A percentile compares a stretch with the other conserved stretches of the same genome.
phyloP scores from a whole-genome alignment of 1,140 invertebrate genomes.

The Drosophila kanapiae region DNA sequence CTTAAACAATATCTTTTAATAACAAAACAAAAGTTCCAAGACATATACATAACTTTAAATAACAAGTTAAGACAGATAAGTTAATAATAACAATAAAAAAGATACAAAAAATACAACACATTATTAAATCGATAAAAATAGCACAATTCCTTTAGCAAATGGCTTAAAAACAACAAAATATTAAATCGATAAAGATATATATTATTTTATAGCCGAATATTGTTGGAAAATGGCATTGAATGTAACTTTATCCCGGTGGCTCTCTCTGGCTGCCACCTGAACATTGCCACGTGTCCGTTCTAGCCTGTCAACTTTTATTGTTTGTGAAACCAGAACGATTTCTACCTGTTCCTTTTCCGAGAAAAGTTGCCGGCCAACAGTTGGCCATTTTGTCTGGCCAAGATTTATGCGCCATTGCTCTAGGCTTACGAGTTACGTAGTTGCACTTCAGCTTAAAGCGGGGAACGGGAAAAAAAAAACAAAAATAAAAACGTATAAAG shows the following conservation, averaged over 20 bases:
- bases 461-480: not conserved
- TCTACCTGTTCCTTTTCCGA: not conserved
- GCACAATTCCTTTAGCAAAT: not conserved
- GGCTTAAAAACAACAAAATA: not conserved
- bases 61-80: too few species aligned
- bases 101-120: not conserved
- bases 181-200: not conserved
- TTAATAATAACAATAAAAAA: too few species aligned
- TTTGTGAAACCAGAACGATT: slow-evolving; percentile 25
- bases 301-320: slow-evolving; percentile 43
- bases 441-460: slow-evolving; percentile 27
- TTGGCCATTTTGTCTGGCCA: slow-evolving; percentile 52
- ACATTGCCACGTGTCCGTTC: slow-evolving; percentile 24
- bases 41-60: too few species aligned
- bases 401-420: slow-evolving; percentile 50
- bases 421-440: slow-evolving; percentile 38
- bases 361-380: slow-evolving; percentile 29
- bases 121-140: too few species aligned
- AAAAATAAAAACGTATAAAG: not conserved
- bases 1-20: too few species aligned
- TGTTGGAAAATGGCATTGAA: not conserved
- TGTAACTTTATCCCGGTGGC: slow-evolving; percentile 10
- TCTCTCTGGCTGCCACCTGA: slow-evolving; percentile 10
- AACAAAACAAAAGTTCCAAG: too few species aligned
- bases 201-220: not conserved